Percentiles rank a stretch among this genome's conserved stretches.
Evolutionary conservation across 2,797 vertebrate genomes (phyloP).

Genomic region (Chelon labrosus): DNA sequence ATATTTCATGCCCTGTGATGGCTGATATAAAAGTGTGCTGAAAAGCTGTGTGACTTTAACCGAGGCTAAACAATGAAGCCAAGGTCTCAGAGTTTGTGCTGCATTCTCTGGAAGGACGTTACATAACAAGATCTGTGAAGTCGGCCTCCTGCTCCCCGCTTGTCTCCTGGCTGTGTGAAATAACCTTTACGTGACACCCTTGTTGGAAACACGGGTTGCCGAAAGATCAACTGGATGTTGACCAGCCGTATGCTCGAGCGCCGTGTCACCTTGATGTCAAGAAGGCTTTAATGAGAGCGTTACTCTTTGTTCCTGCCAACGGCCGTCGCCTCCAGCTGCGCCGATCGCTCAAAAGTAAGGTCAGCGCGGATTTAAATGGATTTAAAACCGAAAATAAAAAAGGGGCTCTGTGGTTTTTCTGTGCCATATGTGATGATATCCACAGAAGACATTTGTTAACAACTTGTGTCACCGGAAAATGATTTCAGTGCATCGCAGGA

Average conservation of each 20-base stretch:
- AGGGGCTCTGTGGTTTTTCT: not conserved
- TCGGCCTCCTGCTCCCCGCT: slow-evolving; percentile 12
- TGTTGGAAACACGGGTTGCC: slow-evolving; percentile 19
- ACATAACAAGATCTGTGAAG: slow-evolving; percentile 25
- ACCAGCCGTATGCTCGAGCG: slow-evolving; percentile 31
- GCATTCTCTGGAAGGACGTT: slow-evolving; percentile 15
- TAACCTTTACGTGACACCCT: slow-evolving; percentile 34
- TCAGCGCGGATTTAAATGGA: not conserved
- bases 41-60: not conserved
- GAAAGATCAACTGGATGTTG: slow-evolving; percentile 39
- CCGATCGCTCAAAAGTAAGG: not conserved
- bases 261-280: slow-evolving; percentile 28
- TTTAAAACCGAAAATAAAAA: not conserved
- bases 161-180: slow-evolving; percentile 38
- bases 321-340: slow-evolving; percentile 19
- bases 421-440: not conserved
- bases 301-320: slow-evolving; percentile 22
- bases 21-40: not conserved
- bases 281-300: slow-evolving; percentile 27
- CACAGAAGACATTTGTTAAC: not conserved
- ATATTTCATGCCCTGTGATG: not conserved
- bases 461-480: not conserved
- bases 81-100: slow-evolving; percentile 12
- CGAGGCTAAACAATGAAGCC: slow-evolving; percentile 8
- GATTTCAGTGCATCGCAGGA: not conserved